Conservation (phyloP, 1,140 invertebrate species). For the Cherax destructor region DNA sequence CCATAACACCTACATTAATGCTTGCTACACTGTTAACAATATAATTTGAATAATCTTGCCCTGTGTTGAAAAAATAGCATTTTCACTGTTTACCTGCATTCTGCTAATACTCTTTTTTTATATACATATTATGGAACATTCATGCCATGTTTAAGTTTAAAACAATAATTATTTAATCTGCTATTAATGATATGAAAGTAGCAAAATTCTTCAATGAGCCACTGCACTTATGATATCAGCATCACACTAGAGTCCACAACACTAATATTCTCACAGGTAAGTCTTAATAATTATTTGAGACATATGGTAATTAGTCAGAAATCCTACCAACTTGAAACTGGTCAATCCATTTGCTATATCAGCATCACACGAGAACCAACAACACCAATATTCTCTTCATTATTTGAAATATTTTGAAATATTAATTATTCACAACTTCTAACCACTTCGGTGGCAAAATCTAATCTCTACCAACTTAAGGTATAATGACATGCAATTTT, state of each 20-base stretch:
- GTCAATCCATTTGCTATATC: too few relatives aligned
- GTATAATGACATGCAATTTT: too few relatives aligned
- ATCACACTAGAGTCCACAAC: neutral
- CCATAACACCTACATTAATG: neutral
- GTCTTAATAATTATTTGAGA: neutral
- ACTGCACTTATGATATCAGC: neutral
- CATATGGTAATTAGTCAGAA: neutral
- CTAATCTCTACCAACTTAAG: too few relatives aligned
- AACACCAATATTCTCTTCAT: neutral
- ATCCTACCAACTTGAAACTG: neutral
- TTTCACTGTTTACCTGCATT: neutral
- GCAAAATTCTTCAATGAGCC: neutral
- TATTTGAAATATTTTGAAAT: neutral
- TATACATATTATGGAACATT: neutral
- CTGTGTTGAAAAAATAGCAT: neutral
- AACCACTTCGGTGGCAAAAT: too few relatives aligned
- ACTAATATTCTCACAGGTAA: neutral
- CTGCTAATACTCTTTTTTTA: neutral
- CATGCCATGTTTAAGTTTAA: neutral
- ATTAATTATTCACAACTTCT: too few relatives aligned
- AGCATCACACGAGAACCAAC: neutral
- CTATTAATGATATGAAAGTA: slow-evolving; percentile 9
- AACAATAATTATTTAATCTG: neutral
- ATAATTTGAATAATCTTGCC: neutral
- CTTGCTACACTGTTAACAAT: neutral